Base-by-base conservation (phyloP, 2,888 invertebrate genomes). In the Phaedon cochleariae region DNA sequence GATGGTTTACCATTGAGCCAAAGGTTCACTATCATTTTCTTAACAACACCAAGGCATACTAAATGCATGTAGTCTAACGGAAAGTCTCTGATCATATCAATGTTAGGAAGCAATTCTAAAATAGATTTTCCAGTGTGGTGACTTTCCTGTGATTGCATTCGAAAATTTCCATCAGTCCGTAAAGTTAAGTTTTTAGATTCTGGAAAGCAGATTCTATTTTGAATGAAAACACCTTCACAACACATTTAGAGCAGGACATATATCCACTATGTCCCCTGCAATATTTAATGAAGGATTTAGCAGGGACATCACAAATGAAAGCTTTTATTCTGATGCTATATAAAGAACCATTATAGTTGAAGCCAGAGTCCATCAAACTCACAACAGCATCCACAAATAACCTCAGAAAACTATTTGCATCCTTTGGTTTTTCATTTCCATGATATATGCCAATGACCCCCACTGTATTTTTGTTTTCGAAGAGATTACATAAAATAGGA, bases 231-330 rank as follows among this genome's bases (percentile, higher is more conserved):
- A 45, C 72, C 73, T 7, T 67, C 31, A 21, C 64, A 20, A 51
- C 59, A 60, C 70, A 70, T 59, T 70, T 68, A 54, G 65, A 57
- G 53, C 70, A 70, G 21, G 65, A 69, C 49, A 45, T 49, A 67
- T 63, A 67, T 12, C 64, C 69, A 58, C 55, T 61, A 59, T 70
- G 70, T 49, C 69, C 64, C 37, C 64, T 68, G 52, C 34, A 26
- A 62, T 48, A 60, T 54, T 58, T 61, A 45, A 67, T 62, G 41
- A 67, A 70, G 9, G 65, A 64, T 48, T 67, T 72, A 18, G 68
- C 67, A 34, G 72, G 70, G 54, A 65, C 64, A 65, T 70, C 70
- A 72, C 65, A 69, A 58, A 71, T 52, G 65, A 73, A 71, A 68
- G 49, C 62, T 29, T 48, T 60, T 22, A 63, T 52, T 58, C 51